These are phyloP conservation scores for Penaeus indicus DNA, from an alignment of 1,140 invertebrate genomes.

Conservation along the genomic window DNA sequence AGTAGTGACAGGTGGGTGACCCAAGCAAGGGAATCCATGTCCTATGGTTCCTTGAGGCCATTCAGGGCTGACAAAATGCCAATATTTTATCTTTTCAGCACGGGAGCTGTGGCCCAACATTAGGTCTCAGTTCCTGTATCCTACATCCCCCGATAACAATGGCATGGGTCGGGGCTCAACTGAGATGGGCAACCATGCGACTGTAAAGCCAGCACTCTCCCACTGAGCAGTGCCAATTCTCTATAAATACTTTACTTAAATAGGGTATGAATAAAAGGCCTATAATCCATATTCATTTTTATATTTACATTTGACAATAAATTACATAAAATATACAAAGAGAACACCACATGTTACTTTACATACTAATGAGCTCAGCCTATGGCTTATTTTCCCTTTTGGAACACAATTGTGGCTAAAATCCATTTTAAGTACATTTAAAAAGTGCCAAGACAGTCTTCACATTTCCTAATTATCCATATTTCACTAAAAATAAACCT, in stretches of 20 bases:
- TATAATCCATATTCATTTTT: conserved; percentile 28
- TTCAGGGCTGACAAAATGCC: no score
- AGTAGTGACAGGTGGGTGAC: no score
- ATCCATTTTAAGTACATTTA: conserved; percentile 54
- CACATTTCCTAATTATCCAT: conserved; percentile 43
- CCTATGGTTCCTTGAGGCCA: no score
- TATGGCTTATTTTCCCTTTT: conserved; percentile 56
- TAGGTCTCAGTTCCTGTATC: no score
- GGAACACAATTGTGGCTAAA: conserved; percentile 64
- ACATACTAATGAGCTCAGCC: conserved; percentile 60
- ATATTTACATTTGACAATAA: conserved; percentile 62
- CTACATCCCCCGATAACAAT: no score
- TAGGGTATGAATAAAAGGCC: background rate
- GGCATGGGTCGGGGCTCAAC: no score
- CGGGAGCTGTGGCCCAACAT: no score
- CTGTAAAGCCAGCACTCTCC: no score
- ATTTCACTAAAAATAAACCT: conserved; percentile 34
- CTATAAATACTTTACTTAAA: background rate
- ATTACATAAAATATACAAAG: conserved; percentile 65
- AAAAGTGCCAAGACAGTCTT: conserved; percentile 37
- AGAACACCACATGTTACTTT: conserved; percentile 59
- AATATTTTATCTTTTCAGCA: no score
- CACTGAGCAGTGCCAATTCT: background rate
- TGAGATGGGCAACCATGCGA: no score
- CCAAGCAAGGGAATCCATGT: no score